phyloP scores from a whole-genome alignment of 1,140 invertebrate genomes.

The Meteorus sp. region DNA sequence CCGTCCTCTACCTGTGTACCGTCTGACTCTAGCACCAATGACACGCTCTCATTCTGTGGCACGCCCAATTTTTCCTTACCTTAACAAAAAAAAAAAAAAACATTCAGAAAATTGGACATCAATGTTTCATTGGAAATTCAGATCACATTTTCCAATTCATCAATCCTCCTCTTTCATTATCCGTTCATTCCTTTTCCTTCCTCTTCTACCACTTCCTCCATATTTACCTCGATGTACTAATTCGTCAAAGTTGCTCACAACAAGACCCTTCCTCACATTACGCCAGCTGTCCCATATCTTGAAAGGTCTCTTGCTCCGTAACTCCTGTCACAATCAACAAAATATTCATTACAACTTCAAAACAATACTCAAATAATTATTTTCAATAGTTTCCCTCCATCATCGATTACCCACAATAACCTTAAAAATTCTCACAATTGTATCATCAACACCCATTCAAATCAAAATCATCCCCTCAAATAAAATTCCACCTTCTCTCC shows the following conservation, averaged over 20 bases:
- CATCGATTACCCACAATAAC: too few relatives aligned
- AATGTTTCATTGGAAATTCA: neutral
- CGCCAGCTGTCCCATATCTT: slow-evolving; percentile 97
- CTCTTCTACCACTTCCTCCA: too few relatives aligned
- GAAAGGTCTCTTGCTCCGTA: slow-evolving; percentile 93
- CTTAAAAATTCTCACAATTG: too few relatives aligned
- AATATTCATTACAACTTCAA: slow-evolving; percentile 33
- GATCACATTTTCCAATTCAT: slow-evolving; percentile 1
- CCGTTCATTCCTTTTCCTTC: too few relatives aligned
- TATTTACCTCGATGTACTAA: slow-evolving; percentile 79
- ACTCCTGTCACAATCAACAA: slow-evolving; percentile 68
- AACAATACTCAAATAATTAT: neutral
- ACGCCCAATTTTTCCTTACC: slow-evolving; percentile 89
- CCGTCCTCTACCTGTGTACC: slow-evolving; percentile 95
- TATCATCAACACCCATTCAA: too few relatives aligned
- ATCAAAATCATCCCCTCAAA: neutral
- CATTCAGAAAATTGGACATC: neutral
- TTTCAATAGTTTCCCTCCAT: neutral
- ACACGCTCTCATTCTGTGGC: slow-evolving; percentile 77
- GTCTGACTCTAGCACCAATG: slow-evolving; percentile 89
- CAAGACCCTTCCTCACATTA: slow-evolving; percentile 89
- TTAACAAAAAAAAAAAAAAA: slow-evolving; percentile 49
- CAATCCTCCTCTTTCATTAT: too few relatives aligned
- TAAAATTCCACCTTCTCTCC: too few relatives aligned
- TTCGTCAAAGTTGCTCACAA: slow-evolving; percentile 89